phyloP scores from a whole-genome alignment of 2,113 vertebrate species.

The Oreotrochilus melanogaster region DNA sequence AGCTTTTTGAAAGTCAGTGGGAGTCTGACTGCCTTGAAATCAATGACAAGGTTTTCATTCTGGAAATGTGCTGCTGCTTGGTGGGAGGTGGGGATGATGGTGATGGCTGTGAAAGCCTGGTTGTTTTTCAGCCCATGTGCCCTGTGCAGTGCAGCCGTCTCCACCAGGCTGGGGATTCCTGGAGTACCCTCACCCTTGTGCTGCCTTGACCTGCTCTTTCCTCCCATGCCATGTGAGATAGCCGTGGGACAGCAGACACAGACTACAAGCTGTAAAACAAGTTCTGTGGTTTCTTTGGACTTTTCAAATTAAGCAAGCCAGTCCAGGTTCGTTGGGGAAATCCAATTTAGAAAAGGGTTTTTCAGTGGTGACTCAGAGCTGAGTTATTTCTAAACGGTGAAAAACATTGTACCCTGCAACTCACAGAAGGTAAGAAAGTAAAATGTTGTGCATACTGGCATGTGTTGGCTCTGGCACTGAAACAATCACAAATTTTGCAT shows the following conservation, averaged over 20 bases:
- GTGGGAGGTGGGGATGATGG: fast-evolving
- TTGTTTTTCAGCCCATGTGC: background rate
- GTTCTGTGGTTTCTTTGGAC: background rate
- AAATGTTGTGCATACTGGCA: conserved; percentile 20
- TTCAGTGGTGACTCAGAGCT: conserved; percentile 7
- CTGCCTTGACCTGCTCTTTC: background rate
- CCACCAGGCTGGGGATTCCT: background rate
- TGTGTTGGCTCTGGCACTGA: conserved; percentile 47
- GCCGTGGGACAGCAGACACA: background rate
- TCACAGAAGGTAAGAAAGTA: conserved; percentile 19
- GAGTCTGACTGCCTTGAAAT: background rate
- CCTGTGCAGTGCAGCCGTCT: background rate
- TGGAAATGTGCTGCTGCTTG: background rate
- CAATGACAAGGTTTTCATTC: background rate
- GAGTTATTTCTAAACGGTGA: conserved; percentile 52
- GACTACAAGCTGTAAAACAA: background rate
- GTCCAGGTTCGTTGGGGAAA: background rate
- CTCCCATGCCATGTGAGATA: background rate
- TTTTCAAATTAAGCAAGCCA: background rate
- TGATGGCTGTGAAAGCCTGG: background rate
- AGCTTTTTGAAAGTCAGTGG: background rate
- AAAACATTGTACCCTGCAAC: background rate
- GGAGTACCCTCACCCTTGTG: background rate
- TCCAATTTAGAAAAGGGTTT: background rate
- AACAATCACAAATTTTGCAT: conserved; percentile 33